Base-by-base conservation (phyloP, 2,113 vertebrate genomes). In the Tapirus terrestris region DNA sequence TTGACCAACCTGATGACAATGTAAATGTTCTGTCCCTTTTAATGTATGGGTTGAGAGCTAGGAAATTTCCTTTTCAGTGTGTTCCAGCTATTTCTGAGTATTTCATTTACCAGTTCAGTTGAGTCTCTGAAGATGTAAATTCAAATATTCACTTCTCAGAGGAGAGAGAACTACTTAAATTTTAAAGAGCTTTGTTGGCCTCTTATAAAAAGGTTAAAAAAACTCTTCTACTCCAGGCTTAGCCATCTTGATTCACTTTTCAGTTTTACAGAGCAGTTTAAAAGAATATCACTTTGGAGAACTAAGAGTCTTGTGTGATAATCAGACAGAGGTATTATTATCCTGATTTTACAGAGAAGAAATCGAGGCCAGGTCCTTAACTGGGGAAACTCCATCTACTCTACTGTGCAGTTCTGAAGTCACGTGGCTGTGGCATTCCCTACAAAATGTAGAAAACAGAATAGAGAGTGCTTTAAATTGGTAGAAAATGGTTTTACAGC, bases 91-190 rank as follows among this genome's bases (percentile, higher is more conserved):
- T 79, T 93, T 83, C 53, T 53, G 56, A 93, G 63, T 8, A 87
- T 87, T 81, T 73, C 12, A 87, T 51, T 51, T 53, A 83, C 11
- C 73, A 97, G 25, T 61, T 82, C 18, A 77, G 1, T 6, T 72
- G 21, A 93, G 86, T 72, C 33, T 97, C 73, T 87, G 39, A 81
- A 73, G 20, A 91, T 31, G 3, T n/a, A 88, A 83, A 91, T 68
- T 91, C 18, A 88, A 60, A 87, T 56, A 43, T 63, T 83, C 16
- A 56, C 12, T 88, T 61, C 36, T 91, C 39, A 75, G 39, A 53
- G 87, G 23, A 93, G 60, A 67, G 14, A 73, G 45, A 82, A 39
- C 56, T 68, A 39, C n/a, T 93, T 89, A 61, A 53, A 51, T 75
- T 72, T 68, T 91, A 91, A 91, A 84, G 21, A 72, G 10, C 31